Percentiles rank a stretch among this genome's conserved stretches.
phyloP scores from a whole-genome alignment of 2,888 invertebrate species.

The Diplazon laetatorius region DNA sequence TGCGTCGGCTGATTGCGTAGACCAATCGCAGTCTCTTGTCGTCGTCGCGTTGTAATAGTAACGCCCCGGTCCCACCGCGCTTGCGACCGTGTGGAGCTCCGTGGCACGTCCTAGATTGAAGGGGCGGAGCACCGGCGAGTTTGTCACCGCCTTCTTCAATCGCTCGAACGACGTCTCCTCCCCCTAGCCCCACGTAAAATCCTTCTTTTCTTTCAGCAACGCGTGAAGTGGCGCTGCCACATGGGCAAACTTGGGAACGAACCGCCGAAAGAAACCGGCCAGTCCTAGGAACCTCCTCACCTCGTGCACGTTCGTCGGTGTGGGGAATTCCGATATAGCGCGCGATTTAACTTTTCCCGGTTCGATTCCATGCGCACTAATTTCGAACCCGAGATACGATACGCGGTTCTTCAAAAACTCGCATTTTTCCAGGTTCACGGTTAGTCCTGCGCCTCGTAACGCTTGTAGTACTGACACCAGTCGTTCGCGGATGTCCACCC shows the following conservation, averaged over 20 bases:
- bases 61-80: conserved; percentile 2
- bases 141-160: conserved; percentile 9
- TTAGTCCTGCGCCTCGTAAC: conserved; percentile 67
- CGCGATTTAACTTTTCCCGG: conserved; percentile 63
- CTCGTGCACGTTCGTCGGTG: conserved; percentile 34
- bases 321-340: conserved; percentile 61
- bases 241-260: conserved; percentile 27
- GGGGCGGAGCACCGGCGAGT: conserved; percentile 16
- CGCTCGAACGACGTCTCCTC: conserved; percentile 14
- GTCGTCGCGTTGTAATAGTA: conserved; percentile 61
- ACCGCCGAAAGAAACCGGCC: conserved; percentile 45
- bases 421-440: conserved; percentile 71
- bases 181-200: conserved; percentile 14
- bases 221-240: conserved; percentile 17
- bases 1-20: conserved; percentile 67
- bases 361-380: conserved; percentile 32
- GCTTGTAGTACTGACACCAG: background rate
- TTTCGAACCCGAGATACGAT: conserved; percentile 70
- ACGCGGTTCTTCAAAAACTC: conserved; percentile 67
- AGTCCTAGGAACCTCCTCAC: conserved; percentile 38
- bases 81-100: conserved; percentile 43
- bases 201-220: background rate
- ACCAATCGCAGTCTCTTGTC: conserved; percentile 56
- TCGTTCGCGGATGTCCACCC: background rate
- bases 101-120: conserved; percentile 25